These are phyloP conservation scores for Goniozus legneri DNA, from an alignment of 1,140 invertebrate species.

Conservation along the genomic window DNA sequence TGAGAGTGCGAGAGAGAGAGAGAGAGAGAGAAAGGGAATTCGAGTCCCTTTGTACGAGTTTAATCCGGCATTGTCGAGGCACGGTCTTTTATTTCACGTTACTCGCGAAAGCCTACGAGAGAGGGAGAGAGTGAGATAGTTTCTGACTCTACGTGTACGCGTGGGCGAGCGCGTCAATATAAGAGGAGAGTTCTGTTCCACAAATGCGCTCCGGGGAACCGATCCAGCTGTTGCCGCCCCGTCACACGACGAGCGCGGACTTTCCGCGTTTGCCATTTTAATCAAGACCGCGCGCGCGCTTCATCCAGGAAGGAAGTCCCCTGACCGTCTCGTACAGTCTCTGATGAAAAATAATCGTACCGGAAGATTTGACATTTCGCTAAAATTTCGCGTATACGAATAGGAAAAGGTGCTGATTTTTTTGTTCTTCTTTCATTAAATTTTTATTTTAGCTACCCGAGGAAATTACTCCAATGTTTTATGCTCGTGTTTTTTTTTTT, in stretches of 20 bases:
- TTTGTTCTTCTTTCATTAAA: too few relatives aligned
- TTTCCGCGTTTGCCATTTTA: slow-evolving; percentile 52
- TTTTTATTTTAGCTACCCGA: too few relatives aligned
- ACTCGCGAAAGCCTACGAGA: slow-evolving; percentile 25
- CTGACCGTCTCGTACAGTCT: slow-evolving; percentile 34
- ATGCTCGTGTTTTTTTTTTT: too few relatives aligned
- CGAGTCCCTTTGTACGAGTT: slow-evolving; percentile 48
- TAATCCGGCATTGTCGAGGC: slow-evolving; percentile 52
- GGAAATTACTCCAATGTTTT: too few relatives aligned
- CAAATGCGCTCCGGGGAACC: slow-evolving; percentile 54
- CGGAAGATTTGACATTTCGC: too few relatives aligned
- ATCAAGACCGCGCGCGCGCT: too few relatives aligned
- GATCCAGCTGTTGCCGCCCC: slow-evolving; percentile 54
- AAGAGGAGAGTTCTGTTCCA: slow-evolving; percentile 53
- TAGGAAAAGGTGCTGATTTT: too few relatives aligned
- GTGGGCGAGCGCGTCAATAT: slow-evolving; percentile 40
- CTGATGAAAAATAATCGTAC: slow-evolving; percentile 3
- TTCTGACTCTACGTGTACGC: background rate
- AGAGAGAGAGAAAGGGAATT: slow-evolving; percentile 21
- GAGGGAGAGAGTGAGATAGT: too few relatives aligned
- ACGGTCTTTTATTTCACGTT: slow-evolving; percentile 47
- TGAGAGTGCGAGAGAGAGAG: slow-evolving; percentile 18
- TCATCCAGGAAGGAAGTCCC: slow-evolving; percentile 48
- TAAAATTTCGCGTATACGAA: slow-evolving; percentile 1
- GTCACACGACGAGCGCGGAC: too few relatives aligned